Evolutionary conservation across 2,888 invertebrate genomes (phyloP), one percentile per base, ranked within the genome.

Genomic region (Auanema sp.): DNA sequence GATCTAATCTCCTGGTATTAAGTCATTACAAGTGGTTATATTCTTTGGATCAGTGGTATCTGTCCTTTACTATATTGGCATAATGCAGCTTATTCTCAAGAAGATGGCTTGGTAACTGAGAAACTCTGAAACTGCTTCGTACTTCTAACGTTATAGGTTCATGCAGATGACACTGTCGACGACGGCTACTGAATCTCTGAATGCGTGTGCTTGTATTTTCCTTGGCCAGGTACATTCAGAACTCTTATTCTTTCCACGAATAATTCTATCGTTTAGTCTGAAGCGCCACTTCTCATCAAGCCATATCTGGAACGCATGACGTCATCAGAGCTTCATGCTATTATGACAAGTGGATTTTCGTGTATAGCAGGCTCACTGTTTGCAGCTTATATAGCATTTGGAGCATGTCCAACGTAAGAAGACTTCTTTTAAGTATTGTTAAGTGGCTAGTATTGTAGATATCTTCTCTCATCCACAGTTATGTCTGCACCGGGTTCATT

Each of bases 401-500:
- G 76, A 56, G 76, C 76, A 1, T 76, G 76, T 56, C 76, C 76
- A 14, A 56, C 33, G 62, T 66, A 24, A 50, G 44, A 18, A 47
- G 21, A 5, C 3, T 18, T 47, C 47, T 18, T 47, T 10, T 47
- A 21, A 47, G 47, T 58, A 24, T 49, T 14, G 16, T 24, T 40
- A n/a, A n/a, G 16, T 18, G 16, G 14, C 14, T 5, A 23, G 14
- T 24, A 8, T 52, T 44, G 25, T 21, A 65, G 66, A 3, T 72
- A 73, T 41, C 52, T 97, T 44, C 89, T 97, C 68, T 92, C 94
- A 0, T 92, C 96, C 0, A 92, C 92, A 68, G 90, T 97, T 0
- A 95, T 97, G 95, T 92, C 94, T 0, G 95, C 96, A 0, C 96
- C 96, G 0, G 93, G 93, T 0, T 91, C 95, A 0, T 85, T 97